These are phyloP conservation scores for Lithobates pipiens DNA, from an alignment of 2,797 vertebrate species.

Conservation along the genomic window DNA sequence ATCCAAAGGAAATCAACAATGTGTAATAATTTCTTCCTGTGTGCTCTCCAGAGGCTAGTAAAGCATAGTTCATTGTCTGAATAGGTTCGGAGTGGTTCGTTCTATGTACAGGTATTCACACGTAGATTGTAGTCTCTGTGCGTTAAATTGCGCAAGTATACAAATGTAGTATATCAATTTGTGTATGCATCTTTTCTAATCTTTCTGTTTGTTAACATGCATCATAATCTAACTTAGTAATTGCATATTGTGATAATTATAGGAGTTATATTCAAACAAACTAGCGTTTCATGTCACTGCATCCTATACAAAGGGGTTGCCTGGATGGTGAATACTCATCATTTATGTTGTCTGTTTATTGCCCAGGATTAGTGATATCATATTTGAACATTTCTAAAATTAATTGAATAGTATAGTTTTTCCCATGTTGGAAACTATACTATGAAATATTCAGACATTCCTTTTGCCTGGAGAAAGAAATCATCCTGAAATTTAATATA, in stretches of 20 bases:
- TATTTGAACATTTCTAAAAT: neutral
- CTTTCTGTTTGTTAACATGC: slow-evolving; percentile 19
- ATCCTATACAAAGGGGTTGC: neutral
- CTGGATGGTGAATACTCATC: neutral
- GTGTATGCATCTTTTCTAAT: slow-evolving; percentile 13
- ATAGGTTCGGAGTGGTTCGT: slow-evolving; percentile 70
- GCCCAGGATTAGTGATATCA: neutral
- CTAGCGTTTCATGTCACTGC: neutral
- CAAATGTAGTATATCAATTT: neutral
- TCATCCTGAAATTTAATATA: too few species aligned
- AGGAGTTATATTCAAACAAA: neutral
- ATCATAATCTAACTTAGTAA: neutral
- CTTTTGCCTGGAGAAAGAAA: too few species aligned
- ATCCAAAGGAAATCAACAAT: slow-evolving; percentile 69
- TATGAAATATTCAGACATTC: too few species aligned
- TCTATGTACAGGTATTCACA: slow-evolving; percentile 68
- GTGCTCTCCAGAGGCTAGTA: slow-evolving; percentile 69
- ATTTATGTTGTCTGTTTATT: neutral
- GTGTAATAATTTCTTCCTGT: slow-evolving; percentile 69
- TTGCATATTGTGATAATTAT: neutral
- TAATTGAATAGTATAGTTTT: too few species aligned
- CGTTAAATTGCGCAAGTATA: slow-evolving; percentile 18
- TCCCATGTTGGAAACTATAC: too few species aligned
- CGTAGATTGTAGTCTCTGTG: slow-evolving; percentile 65
- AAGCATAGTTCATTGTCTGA: slow-evolving; percentile 72